Percentiles rank a stretch among this genome's conserved stretches.
Conservation (phyloP, 1,140 invertebrate genomes). For the Drosophila sucinea region DNA sequence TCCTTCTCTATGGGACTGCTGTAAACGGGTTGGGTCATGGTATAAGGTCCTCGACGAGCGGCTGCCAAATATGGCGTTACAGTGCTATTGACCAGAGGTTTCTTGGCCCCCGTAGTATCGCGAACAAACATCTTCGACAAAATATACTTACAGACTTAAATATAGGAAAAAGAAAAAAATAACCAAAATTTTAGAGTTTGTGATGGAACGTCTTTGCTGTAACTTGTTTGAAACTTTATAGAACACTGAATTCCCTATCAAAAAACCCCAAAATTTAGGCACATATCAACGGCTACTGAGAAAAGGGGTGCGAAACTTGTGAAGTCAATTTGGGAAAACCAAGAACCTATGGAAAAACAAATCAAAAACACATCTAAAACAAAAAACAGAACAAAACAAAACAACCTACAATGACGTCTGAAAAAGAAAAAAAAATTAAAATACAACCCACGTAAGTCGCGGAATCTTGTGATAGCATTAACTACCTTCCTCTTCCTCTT, state of each 20-base stretch:
- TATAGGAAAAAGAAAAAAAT: not conserved
- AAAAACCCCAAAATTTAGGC: not conserved
- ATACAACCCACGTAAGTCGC: not conserved
- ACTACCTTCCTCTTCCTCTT: too few species aligned
- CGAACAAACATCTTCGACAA: conserved; percentile 54
- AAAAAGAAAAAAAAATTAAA: not conserved
- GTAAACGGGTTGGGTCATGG: conserved; percentile 57
- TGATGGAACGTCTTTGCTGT: not conserved
- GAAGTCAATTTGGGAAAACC: not conserved
- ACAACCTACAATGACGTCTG: not conserved
- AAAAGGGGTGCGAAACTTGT: not conserved
- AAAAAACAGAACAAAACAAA: not conserved
- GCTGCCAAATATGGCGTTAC: conserved; percentile 51
- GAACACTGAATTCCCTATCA: not conserved
- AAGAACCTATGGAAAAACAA: not conserved
- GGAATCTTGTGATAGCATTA: too few species aligned
- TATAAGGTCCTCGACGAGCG: conserved; percentile 47
- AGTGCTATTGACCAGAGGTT: conserved; percentile 11
- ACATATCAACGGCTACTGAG: not conserved
- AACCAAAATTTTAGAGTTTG: conserved; percentile 15
- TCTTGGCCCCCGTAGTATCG: conserved; percentile 19
- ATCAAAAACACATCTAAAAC: not conserved
- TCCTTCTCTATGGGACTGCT: conserved; percentile 28
- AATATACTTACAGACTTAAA: not conserved
- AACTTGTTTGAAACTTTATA: not conserved